Percentiles rank a stretch among this genome's conserved stretches.
Evolutionary conservation across 2,113 vertebrate species (phyloP).

Genomic region (Acanthisitta chloris): DNA sequence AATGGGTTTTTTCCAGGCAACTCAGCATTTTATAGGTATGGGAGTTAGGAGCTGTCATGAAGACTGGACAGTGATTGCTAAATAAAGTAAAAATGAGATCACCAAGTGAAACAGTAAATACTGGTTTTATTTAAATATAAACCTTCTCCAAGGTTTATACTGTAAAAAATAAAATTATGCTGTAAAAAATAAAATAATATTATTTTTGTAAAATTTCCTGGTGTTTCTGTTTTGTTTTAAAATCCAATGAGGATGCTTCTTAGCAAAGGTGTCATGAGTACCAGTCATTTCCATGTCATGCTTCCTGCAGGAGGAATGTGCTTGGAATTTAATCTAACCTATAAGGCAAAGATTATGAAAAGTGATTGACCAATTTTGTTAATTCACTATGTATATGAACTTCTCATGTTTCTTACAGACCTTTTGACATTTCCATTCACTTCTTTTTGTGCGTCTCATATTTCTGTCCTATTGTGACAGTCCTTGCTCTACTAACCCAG

Average conservation of each 20-base stretch:
- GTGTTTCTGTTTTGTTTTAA: background rate
- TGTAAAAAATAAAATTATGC: background rate
- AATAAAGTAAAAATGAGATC: background rate
- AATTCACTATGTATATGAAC: background rate
- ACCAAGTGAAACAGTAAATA: background rate
- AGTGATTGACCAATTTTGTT: background rate
- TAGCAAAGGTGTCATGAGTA: background rate
- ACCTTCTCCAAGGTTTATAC: background rate
- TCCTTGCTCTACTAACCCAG: background rate
- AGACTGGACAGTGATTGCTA: background rate
- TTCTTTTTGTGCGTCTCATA: fast-evolving
- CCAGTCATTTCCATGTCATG: fast-evolving
- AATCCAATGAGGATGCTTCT: background rate
- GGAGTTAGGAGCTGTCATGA: background rate
- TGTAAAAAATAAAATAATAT: fast-evolving
- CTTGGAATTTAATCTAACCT: background rate
- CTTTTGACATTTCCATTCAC: background rate
- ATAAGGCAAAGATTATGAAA: background rate
- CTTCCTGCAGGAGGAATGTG: background rate
- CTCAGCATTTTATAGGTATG: background rate
- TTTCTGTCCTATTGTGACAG: background rate
- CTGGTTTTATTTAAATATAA: background rate
- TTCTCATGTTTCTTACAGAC: background rate
- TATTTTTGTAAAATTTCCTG: background rate
- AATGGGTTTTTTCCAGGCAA: background rate